Evolutionary conservation across 2,888 invertebrate genomes (phyloP).

Genomic region (Drosophila mettleri): DNA sequence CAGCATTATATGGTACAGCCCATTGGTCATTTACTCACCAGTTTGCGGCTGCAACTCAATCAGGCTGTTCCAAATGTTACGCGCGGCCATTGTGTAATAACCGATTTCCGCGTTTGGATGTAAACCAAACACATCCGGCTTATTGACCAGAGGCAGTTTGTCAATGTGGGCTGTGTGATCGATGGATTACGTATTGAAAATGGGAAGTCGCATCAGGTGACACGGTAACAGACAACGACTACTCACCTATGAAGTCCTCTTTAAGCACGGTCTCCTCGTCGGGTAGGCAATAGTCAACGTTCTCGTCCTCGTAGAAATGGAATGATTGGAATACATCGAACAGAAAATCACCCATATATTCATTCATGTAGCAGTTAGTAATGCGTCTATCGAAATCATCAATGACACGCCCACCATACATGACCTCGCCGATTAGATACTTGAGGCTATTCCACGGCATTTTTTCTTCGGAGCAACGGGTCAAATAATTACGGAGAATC

Average conservation of each 20-base stretch:
- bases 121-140: constrained; percentile 95
- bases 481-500: constrained; percentile 93
- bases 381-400: constrained; percentile 96
- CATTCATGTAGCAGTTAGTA: constrained; percentile 95
- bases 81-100: constrained; percentile 94
- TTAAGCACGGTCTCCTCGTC: constrained; percentile 86
- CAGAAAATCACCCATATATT: constrained; percentile 97
- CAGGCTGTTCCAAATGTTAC: constrained; percentile 93
- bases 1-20: constrained; percentile 11
- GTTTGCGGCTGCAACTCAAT: constrained; percentile 96
- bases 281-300: constrained; percentile 92
- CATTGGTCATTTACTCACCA: constrained; percentile 86
- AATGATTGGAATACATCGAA: constrained; percentile 96
- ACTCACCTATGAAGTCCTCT: constrained; percentile 90
- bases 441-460: constrained; percentile 96
- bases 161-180: constrained; percentile 90
- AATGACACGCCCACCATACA: constrained; percentile 97
- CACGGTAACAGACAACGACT: not conserved
- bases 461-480: constrained; percentile 87
- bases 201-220: constrained; percentile 16
- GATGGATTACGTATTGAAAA: constrained; percentile 60
- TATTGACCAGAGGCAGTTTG: constrained; percentile 92
- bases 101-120: constrained; percentile 98
- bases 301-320: constrained; percentile 92
- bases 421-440: constrained; percentile 96